Conservation (phyloP, 2,888 invertebrate genomes). For the Miltochrista miniata region DNA sequence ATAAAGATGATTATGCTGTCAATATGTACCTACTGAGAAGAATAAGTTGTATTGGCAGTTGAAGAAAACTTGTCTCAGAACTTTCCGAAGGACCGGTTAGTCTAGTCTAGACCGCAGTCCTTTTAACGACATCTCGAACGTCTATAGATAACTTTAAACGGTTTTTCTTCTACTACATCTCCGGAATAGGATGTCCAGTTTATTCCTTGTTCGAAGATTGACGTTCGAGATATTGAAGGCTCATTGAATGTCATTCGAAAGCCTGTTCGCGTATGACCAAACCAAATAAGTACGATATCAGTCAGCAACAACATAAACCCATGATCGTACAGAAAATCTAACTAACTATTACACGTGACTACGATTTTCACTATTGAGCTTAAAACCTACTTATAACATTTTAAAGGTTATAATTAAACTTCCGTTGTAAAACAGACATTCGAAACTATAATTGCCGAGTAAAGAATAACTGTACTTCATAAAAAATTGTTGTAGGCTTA, state of each 20-base stretch:
- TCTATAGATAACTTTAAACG: slow-evolving; percentile 2
- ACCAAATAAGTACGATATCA: slow-evolving; percentile 37
- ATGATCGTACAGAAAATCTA: background rate
- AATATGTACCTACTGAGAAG: background rate
- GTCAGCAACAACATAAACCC: background rate
- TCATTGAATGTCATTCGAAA: background rate
- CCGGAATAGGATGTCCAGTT: background rate
- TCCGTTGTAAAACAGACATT: slow-evolving; percentile 21
- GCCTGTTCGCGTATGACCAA: background rate
- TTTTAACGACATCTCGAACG: slow-evolving; percentile 1
- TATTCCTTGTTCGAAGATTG: background rate
- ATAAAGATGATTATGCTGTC: background rate
- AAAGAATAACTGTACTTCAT: slow-evolving; percentile 28
- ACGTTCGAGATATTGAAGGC: background rate
- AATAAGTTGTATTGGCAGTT: background rate
- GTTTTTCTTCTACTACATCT: slow-evolving; percentile 9
- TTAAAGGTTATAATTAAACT: slow-evolving; percentile 22
- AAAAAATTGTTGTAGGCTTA: slow-evolving; percentile 20
- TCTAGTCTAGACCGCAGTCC: slow-evolving; percentile 8
- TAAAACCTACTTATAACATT: slow-evolving; percentile 29
- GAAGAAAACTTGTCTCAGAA: slow-evolving; percentile 8
- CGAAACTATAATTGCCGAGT: slow-evolving; percentile 16
- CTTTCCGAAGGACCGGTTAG: slow-evolving; percentile 5
- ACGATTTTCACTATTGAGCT: slow-evolving; percentile 25
- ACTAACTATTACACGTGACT: slow-evolving; percentile 1